Evolutionary conservation across 1,140 invertebrate species (phyloP).

Genomic region (Eriocheir sinensis): DNA sequence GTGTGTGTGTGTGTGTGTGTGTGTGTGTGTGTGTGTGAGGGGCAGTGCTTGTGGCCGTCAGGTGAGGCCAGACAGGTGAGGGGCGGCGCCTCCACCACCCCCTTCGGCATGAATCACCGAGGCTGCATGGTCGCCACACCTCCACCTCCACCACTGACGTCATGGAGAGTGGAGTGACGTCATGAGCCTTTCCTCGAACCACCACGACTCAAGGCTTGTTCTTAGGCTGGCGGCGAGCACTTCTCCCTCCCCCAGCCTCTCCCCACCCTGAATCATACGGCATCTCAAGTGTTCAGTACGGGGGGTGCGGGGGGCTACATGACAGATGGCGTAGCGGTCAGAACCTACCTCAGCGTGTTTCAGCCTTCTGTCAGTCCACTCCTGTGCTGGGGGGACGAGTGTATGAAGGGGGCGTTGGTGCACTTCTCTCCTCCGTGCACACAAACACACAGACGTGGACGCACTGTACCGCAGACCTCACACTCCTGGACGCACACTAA

Average conservation of each 20-base stretch:
- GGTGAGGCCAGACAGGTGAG: slow-evolving; percentile 15
- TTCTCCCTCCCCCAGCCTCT: background rate
- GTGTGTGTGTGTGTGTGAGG: slow-evolving; percentile 39
- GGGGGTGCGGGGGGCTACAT: background rate
- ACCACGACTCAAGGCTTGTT: background rate
- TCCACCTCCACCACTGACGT: background rate
- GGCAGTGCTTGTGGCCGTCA: background rate
- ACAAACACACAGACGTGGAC: too few relatives aligned
- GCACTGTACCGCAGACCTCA: background rate
- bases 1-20: slow-evolving; percentile 54
- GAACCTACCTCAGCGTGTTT: background rate
- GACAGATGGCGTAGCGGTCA: slow-evolving; percentile 19
- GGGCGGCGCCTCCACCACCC: background rate
- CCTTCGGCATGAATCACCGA: background rate
- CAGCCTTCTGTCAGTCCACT: background rate
- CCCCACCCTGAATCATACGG: background rate
- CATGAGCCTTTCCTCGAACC: background rate
- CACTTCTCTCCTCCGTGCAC: background rate
- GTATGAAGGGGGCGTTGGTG: background rate
- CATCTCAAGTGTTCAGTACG: background rate
- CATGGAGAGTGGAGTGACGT: background rate
- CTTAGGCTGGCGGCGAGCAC: background rate
- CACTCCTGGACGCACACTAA: background rate
- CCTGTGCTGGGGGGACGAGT: background rate
- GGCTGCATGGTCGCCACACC: background rate